Base-by-base conservation (phyloP, 2,113 vertebrate species). In the Pleuronectes platessa region DNA sequence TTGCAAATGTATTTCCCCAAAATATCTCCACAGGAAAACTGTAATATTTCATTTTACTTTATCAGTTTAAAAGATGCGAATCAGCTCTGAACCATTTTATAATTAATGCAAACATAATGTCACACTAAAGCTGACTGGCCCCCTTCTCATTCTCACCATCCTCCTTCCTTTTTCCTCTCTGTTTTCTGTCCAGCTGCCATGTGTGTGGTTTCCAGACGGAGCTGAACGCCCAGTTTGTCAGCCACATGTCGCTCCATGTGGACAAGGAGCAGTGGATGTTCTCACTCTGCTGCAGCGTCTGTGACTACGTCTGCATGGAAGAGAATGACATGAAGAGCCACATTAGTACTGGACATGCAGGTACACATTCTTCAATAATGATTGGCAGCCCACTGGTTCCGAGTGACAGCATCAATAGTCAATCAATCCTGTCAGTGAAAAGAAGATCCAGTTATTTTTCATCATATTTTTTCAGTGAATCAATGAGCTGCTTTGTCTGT, bases 261-360 rank as follows among this genome's bases (percentile, higher is more conserved):
- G 98, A 99, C 93, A 97, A 97, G 93, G 97, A 99, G 93, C 98
- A 99, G 93, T 99, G 98, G 98, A 99, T 99, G 98, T 99, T 98
- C 93, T 98, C 98, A 0, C 97, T 99, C 78, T 99, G 98, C 94
- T 99, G 98, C 93, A 97, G 94, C 27, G 88, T 94, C 49, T 99
- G 97, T 0, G 96, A 99, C 88, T 99, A 96, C 74, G 96, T 97
- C 92, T 98, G 97, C 87, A 97, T 97, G 95, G 98, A 99, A 83
- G 97, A 99, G 89, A 92, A 91, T 5, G 97, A 99, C 89, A 99
- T 99, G 92, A 98, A 98, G 92, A 94, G 93, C 79, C 98, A 99
- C 86, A 92, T 98, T 77, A 94, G 93, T 89, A 93, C 92, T 42
- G 97, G 97, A 83, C 97, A 98, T 72, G 91, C 96, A 96, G 97